These are phyloP conservation scores for Noctuana brunneofusca DNA, from an alignment of 2,888 invertebrate species.

Conservation along the genomic window DNA sequence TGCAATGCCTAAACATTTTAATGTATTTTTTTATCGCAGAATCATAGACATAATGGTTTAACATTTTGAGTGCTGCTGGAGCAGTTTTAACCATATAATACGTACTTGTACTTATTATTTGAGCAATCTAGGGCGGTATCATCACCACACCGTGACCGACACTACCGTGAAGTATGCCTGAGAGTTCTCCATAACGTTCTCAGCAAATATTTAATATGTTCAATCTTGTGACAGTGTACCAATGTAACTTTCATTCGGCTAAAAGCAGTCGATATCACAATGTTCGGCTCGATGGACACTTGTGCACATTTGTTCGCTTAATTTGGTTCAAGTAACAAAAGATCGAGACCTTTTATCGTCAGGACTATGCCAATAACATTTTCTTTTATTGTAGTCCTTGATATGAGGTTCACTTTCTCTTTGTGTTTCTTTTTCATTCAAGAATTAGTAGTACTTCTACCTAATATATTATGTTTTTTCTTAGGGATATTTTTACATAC, in stretches of 20 bases:
- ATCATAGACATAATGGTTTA: not conserved
- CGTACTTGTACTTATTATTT: too few relatives aligned
- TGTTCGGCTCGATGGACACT: constrained; percentile 35
- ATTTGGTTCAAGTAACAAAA: constrained; percentile 30
- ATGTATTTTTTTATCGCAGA: not conserved
- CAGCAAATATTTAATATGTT: constrained; percentile 10
- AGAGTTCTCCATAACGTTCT: too few relatives aligned
- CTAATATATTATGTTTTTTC: too few relatives aligned
- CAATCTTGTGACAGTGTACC: constrained; percentile 1
- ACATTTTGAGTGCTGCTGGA: too few relatives aligned
- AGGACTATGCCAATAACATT: constrained; percentile 15
- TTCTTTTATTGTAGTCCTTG: not conserved
- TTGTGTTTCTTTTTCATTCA: not conserved
- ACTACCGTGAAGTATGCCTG: too few relatives aligned
- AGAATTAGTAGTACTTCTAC: not conserved
- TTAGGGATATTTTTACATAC: too few relatives aligned
- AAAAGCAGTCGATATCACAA: constrained; percentile 40
- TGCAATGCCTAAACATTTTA: not conserved
- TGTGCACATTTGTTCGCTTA: constrained; percentile 36
- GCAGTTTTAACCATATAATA: too few relatives aligned
- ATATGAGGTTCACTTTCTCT: not conserved
- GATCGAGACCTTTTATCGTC: constrained; percentile 26
- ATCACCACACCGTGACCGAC: too few relatives aligned
- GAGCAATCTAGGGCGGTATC: too few relatives aligned
- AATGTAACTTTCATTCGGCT: constrained; percentile 37